Conservation (phyloP, 1,140 invertebrate species). For the Drosophila ogumai region DNA sequence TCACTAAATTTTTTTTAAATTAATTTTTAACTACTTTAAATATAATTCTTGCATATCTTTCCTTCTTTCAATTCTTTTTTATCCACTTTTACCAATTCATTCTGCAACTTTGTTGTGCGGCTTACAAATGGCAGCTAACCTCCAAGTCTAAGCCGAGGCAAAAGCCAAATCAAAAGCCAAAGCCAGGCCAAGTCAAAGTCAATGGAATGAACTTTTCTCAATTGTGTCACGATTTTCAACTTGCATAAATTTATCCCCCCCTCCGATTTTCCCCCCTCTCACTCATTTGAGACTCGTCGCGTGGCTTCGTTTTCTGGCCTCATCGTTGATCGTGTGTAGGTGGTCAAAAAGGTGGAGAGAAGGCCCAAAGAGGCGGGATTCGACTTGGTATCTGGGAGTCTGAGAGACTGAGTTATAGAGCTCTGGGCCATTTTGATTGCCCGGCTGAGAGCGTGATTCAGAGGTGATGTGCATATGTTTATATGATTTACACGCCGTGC, state of each 20-base stretch:
- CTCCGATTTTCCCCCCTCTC: background rate
- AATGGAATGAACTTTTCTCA: conserved; percentile 71
- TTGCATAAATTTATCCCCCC: conserved; percentile 67
- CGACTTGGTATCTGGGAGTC: background rate
- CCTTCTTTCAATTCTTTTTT: background rate
- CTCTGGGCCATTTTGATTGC: conserved; percentile 57
- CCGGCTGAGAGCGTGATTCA: conserved; percentile 61
- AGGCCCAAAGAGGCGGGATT: conserved; percentile 13
- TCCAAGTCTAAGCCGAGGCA: conserved; percentile 5
- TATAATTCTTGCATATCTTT: background rate
- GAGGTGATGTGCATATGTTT: conserved; percentile 56
- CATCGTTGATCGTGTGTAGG: conserved; percentile 43
- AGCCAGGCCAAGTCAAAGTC: conserved; percentile 53
- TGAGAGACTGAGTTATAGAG: conserved; percentile 30
- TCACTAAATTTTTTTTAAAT: background rate
- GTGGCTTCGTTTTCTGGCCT: conserved; percentile 28
- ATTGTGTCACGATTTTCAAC: conserved; percentile 80
- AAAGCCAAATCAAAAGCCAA: conserved; percentile 32
- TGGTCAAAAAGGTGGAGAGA: conserved; percentile 23
- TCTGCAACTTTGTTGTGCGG: conserved; percentile 39
- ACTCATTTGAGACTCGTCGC: conserved; percentile 14
- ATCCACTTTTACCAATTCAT: conserved; percentile 9
- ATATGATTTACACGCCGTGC: conserved; percentile 59
- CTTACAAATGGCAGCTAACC: conserved; percentile 37
- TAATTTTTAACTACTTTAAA: too few species aligned